These are phyloP conservation scores for Seriola aureovittata DNA, from an alignment of 2,113 vertebrate genomes.

Conservation along the genomic window DNA sequence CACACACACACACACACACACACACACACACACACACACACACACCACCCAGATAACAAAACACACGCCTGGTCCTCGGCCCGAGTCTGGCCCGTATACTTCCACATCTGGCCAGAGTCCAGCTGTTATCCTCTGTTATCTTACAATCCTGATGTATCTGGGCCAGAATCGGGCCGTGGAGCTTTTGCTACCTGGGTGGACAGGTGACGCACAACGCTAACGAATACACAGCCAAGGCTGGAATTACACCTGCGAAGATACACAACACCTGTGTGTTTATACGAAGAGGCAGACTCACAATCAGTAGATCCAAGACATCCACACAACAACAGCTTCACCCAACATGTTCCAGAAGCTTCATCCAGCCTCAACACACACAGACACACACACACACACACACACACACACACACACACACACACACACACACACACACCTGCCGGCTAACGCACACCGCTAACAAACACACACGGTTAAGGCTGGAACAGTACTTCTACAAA, in stretches of 20 bases:
- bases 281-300: background rate
- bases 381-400: background rate
- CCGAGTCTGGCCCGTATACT: too few relatives aligned
- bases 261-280: background rate
- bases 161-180: too few relatives aligned
- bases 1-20: too few relatives aligned
- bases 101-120: too few relatives aligned
- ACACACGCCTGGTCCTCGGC: too few relatives aligned
- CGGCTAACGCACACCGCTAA: background rate
- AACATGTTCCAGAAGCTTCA: constrained; percentile 5
- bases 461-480: background rate
- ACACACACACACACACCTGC: background rate
- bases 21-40: too few relatives aligned
- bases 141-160: too few relatives aligned
- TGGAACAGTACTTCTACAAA: background rate
- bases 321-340: background rate
- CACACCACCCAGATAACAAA: too few relatives aligned
- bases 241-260: background rate
- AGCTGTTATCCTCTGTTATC: too few relatives aligned
- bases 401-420: background rate
- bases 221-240: background rate
- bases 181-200: background rate
- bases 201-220: background rate
- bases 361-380: background rate
- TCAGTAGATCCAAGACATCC: background rate